Conservation (phyloP, 2,113 vertebrate species). For the Sylvilagus bachmani region DNA sequence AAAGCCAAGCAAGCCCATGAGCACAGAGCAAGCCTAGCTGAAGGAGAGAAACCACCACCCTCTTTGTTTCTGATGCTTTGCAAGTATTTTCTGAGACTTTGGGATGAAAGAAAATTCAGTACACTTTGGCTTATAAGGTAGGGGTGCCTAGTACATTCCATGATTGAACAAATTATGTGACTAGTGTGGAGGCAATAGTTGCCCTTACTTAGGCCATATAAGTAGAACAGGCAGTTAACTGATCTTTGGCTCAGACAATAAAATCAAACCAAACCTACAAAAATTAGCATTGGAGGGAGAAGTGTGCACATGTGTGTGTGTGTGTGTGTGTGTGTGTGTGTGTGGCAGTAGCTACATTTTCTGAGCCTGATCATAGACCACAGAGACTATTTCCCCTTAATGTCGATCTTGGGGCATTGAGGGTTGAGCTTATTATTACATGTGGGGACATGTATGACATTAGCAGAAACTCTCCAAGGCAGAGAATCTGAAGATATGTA, state of each 20-base stretch:
- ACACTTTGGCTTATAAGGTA: not conserved
- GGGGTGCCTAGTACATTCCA: not conserved
- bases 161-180: not conserved
- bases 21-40: not conserved
- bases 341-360: not conserved
- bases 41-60: not conserved
- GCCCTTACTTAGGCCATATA: not conserved
- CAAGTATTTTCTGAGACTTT: conserved; percentile 21
- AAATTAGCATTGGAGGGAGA: not conserved
- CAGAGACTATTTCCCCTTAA: not conserved
- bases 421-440: not conserved
- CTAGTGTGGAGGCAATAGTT: not conserved
- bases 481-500: not conserved
- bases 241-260: not conserved
- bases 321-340: not conserved
- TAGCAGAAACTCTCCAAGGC: not conserved
- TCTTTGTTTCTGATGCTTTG: conserved; percentile 28
- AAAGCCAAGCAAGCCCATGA: not conserved
- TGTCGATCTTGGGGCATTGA: not conserved
- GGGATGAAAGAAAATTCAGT: not conserved
- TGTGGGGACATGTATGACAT: not conserved
- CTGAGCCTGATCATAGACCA: not conserved
- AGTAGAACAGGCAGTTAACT: not conserved
- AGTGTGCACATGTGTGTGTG: not conserved
- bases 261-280: conserved; percentile 19